Conservation (phyloP, 2,888 invertebrate genomes). For the Eupeodes latifasciatus region DNA sequence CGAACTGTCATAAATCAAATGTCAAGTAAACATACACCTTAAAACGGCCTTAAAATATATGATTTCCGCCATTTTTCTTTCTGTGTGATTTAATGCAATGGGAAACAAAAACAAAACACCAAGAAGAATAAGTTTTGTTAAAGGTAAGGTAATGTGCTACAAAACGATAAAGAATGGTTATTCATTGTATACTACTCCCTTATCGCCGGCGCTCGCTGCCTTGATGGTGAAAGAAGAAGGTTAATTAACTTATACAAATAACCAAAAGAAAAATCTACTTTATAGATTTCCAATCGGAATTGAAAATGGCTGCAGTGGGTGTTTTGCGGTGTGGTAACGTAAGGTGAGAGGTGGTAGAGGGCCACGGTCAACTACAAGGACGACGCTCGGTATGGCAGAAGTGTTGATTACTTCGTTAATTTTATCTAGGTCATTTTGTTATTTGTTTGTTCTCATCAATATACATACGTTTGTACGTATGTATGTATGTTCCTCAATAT, state of each 20-base stretch:
- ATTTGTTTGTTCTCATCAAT: not conserved
- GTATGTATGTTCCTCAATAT: not conserved
- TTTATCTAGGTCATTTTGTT: slow-evolving; percentile 41
- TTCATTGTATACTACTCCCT: slow-evolving; percentile 30
- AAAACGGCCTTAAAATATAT: not conserved
- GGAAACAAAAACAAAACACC: slow-evolving; percentile 14
- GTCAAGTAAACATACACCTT: not conserved
- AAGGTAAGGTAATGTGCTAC: slow-evolving; percentile 10
- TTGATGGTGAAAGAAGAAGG: slow-evolving; percentile 18
- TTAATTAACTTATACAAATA: slow-evolving; percentile 54
- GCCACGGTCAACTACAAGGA: no score
- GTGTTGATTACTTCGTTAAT: slow-evolving; percentile 42
- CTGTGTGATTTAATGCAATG: slow-evolving; percentile 25
- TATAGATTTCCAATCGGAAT: slow-evolving; percentile 36
- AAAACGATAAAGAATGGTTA: slow-evolving; percentile 35
- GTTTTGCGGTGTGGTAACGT: no score
- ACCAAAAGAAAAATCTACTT: slow-evolving; percentile 26
- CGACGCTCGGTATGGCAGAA: not conserved
- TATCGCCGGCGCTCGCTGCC: no score
- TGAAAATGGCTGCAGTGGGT: not conserved
- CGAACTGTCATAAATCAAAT: not conserved
- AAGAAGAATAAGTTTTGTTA: slow-evolving; percentile 4
- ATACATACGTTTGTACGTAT: not conserved
- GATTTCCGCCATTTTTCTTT: not conserved
- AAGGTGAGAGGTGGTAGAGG: no score